Evolutionary conservation across 2,113 vertebrate species (phyloP).

Genomic region (Echinops telfairi): DNA sequence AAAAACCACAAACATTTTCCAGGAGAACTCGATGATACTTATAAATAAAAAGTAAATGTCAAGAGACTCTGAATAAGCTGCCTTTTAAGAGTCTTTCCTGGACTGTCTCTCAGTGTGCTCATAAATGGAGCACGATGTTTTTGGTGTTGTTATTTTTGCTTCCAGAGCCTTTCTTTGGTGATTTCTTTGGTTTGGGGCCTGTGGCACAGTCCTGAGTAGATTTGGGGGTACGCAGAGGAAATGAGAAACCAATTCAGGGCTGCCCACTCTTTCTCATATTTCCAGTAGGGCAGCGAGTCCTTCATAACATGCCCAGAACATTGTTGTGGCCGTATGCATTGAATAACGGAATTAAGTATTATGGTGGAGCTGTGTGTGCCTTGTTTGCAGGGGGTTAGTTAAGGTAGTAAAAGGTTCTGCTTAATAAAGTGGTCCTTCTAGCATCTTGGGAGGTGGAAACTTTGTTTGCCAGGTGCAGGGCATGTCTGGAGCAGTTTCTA

Average conservation of each 20-base stretch:
- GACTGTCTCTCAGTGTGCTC: not conserved
- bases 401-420: slow-evolving; percentile 34
- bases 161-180: not conserved
- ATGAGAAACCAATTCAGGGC: not conserved
- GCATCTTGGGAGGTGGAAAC: too few relatives aligned
- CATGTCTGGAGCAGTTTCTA: not conserved
- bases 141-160: not conserved
- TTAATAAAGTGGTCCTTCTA: slow-evolving; percentile 31
- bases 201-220: slow-evolving; percentile 21
- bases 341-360: slow-evolving; percentile 43
- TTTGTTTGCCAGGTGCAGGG: not conserved
- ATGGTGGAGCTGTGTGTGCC: slow-evolving; percentile 7
- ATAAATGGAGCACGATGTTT: not conserved
- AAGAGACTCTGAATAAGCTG: not conserved
- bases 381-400: slow-evolving; percentile 7
- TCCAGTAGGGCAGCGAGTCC: slow-evolving; percentile 21
- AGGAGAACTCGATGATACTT: slow-evolving; percentile 15
- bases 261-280: slow-evolving; percentile 33
- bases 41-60: slow-evolving; percentile 16
- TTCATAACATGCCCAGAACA: slow-evolving; percentile 52
- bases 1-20: slow-evolving; percentile 23
- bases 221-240: slow-evolving; percentile 16
- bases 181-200: not conserved
- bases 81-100: not conserved
- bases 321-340: slow-evolving; percentile 21